Conservation (phyloP, 2,888 invertebrate genomes). For the Trichogramma evanescens region DNA sequence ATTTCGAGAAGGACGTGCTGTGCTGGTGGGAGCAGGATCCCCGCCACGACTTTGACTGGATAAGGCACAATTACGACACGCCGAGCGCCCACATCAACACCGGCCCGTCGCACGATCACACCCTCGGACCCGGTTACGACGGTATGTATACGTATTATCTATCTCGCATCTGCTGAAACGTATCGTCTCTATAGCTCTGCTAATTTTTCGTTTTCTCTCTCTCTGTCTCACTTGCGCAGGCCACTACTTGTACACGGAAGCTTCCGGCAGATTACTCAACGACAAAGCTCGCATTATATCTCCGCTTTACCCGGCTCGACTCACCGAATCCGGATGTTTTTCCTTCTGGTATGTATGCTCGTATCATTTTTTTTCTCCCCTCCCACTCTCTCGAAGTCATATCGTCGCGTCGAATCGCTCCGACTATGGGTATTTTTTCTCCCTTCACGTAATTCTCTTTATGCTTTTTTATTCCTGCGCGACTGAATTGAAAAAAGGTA, state of each 20-base stretch:
- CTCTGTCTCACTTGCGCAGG: conserved; percentile 49
- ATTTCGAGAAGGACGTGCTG: conserved; percentile 60
- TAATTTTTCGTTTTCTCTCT: background rate
- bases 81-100: conserved; percentile 61
- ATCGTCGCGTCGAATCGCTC: too few relatives aligned
- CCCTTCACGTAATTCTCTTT: too few relatives aligned
- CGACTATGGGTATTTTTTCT: too few relatives aligned
- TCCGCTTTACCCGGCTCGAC: conserved; percentile 55
- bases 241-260: conserved; percentile 78
- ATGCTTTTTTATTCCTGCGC: too few relatives aligned
- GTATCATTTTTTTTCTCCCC: background rate
- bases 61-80: conserved; percentile 56
- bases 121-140: conserved; percentile 52
- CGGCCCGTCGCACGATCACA: conserved; percentile 73
- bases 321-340: conserved; percentile 51
- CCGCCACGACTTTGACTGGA: conserved; percentile 69
- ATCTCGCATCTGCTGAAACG: background rate
- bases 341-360: conserved; percentile 38
- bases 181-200: background rate
- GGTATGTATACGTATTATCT: conserved; percentile 40
- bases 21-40: conserved; percentile 76
- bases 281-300: conserved; percentile 68
- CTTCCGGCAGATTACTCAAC: conserved; percentile 56
- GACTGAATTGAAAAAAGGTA: conserved; percentile 50
- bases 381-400: too few relatives aligned